Evolutionary conservation across 23 tunicate species (phyloP).

Genomic region (Halocynthia roretzi): DNA sequence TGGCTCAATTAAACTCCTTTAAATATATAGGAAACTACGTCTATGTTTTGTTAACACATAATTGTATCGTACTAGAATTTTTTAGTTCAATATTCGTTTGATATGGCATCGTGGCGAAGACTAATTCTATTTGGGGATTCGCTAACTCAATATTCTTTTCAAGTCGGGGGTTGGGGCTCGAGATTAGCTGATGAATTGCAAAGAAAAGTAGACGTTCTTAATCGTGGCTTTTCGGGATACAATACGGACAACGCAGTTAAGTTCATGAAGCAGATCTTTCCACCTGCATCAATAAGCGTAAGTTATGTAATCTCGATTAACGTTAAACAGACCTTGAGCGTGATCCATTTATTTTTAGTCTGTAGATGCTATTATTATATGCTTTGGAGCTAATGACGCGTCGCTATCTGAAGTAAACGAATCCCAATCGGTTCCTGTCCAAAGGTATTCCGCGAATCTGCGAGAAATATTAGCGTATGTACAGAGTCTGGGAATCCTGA

Average conservation of each 20-base stretch:
- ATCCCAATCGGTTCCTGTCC: slow-evolving; percentile 46
- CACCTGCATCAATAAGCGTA: background rate
- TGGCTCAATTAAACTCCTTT: too few relatives aligned
- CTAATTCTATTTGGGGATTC: slow-evolving; percentile 73
- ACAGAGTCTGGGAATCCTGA: slow-evolving; percentile 14
- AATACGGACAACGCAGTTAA: slow-evolving; percentile 41
- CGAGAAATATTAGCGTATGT: slow-evolving; percentile 30
- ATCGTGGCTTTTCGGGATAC: slow-evolving; percentile 88
- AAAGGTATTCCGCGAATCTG: slow-evolving; percentile 34
- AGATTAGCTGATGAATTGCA: slow-evolving; percentile 25
- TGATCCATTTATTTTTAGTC: slow-evolving; percentile 19
- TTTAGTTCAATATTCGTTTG: background rate
- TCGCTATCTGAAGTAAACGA: slow-evolving; percentile 4
- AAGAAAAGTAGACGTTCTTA: slow-evolving; percentile 73
- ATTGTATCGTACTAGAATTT: too few relatives aligned
- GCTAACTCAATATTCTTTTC: slow-evolving; percentile 59
- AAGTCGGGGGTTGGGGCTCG: slow-evolving; percentile 48
- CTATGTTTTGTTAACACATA: too few relatives aligned
- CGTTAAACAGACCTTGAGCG: too few relatives aligned
- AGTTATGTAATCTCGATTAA: background rate
- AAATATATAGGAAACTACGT: too few relatives aligned
- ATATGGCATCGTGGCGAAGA: slow-evolving; percentile 42
- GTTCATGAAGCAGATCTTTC: slow-evolving; percentile 16
- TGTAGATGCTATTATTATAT: slow-evolving; percentile 38
- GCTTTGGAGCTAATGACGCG: slow-evolving; percentile 71